phyloP scores from a whole-genome alignment of 1,140 invertebrate genomes.

The Amyelois transitella region DNA sequence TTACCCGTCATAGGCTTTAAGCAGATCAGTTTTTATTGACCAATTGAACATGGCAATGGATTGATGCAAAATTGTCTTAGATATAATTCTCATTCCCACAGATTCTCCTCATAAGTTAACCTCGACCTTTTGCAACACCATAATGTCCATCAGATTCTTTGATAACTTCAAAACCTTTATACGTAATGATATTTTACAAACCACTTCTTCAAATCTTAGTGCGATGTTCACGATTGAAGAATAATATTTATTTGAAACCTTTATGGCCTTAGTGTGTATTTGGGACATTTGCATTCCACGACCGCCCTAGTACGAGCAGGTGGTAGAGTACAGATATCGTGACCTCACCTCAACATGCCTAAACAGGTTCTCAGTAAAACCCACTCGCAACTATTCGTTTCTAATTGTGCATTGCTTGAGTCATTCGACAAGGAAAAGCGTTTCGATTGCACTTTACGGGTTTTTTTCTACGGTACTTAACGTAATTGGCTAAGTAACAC shows the following conservation, averaged over 20 bases:
- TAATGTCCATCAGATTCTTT: too few species aligned
- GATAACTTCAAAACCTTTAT: too few species aligned
- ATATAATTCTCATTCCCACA: too few species aligned
- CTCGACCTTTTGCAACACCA: too few species aligned
- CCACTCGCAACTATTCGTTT: neutral
- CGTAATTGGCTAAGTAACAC: conserved; percentile 13
- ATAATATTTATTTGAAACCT: neutral
- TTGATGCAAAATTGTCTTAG: too few species aligned
- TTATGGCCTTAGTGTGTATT: neutral
- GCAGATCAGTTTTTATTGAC: too few species aligned
- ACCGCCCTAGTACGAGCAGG: neutral
- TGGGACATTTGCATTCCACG: neutral
- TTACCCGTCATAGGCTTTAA: neutral
- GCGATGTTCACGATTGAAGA: too few species aligned
- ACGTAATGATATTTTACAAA: neutral
- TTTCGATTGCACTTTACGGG: neutral
- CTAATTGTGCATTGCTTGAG: neutral
- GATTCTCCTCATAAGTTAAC: too few species aligned
- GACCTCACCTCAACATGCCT: neutral
- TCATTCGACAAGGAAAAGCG: neutral
- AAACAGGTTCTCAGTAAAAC: neutral
- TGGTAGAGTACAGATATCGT: neutral
- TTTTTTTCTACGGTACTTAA: neutral
- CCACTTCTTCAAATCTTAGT: too few species aligned
- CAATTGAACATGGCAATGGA: too few species aligned